Evolutionary conservation across 2,113 vertebrate genomes (phyloP).

Genomic region (Thryonomys swinderianus): DNA sequence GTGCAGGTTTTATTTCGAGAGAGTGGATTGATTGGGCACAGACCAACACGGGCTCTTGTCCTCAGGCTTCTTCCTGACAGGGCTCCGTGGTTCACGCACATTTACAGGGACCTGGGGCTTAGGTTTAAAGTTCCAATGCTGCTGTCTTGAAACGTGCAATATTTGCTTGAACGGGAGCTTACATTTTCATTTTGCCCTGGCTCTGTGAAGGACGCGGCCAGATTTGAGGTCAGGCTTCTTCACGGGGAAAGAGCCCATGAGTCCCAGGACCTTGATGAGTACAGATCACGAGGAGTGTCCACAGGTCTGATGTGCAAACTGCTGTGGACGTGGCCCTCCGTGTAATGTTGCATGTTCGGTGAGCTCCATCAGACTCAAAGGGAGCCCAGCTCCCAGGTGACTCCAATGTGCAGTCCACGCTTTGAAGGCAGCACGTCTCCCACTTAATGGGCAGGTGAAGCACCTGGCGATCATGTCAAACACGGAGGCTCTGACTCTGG

Average conservation of each 20-base stretch:
- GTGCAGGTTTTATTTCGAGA: background rate
- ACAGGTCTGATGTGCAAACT: background rate
- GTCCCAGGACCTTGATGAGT: background rate
- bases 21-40: too few relatives aligned
- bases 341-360: too few relatives aligned
- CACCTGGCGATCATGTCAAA: background rate
- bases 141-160: background rate
- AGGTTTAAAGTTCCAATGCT: too few relatives aligned
- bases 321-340: background rate
- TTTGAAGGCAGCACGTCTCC: background rate
- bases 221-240: background rate
- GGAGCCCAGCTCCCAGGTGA: background rate
- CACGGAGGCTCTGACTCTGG: background rate
- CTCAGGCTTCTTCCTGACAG: background rate
- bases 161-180: background rate
- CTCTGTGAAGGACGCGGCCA: accelerated
- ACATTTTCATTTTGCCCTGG: background rate
- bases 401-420: too few relatives aligned
- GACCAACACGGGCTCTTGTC: background rate
- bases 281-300: background rate
- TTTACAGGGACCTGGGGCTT: background rate
- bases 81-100: too few relatives aligned
- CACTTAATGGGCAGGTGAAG: background rate
- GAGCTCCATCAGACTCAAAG: background rate
- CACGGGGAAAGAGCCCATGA: accelerated